Evolutionary conservation across 2,113 vertebrate species (phyloP).

Genomic region (Eolophus roseicapilla): DNA sequence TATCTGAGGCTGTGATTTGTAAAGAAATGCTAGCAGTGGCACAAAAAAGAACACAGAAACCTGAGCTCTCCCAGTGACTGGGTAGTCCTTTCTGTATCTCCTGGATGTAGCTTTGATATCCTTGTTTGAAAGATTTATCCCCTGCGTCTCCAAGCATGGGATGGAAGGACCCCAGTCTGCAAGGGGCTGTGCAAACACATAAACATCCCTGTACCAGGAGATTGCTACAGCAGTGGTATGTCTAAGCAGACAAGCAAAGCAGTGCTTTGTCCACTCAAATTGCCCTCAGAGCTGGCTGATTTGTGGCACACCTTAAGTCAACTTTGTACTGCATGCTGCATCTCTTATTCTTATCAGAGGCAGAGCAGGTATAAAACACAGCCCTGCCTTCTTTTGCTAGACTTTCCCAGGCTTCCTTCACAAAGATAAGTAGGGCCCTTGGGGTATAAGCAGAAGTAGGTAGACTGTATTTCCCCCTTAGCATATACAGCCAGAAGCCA

Average conservation of each 20-base stretch:
- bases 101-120: background rate
- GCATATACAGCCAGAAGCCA: constrained; percentile 1
- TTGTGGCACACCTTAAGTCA: background rate
- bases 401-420: constrained; percentile 25
- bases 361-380: background rate
- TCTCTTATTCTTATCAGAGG: background rate
- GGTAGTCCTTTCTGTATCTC: background rate
- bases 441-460: constrained; percentile 1
- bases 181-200: background rate
- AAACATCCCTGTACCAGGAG: background rate
- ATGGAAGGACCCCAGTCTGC: background rate
- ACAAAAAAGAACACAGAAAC: background rate
- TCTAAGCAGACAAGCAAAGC: background rate
- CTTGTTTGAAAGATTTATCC: background rate
- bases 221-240: background rate
- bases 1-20: background rate
- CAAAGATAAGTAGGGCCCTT: constrained; percentile 17
- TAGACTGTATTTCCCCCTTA: constrained; percentile 1
- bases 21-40: background rate
- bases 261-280: background rate
- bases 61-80: background rate
- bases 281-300: background rate
- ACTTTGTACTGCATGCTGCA: background rate
- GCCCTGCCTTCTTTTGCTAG: background rate
- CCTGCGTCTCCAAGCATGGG: background rate